Percentiles rank a stretch among this genome's conserved stretches.
Evolutionary conservation across 1,140 invertebrate species (phyloP).

Genomic region (Micrasema minimum): DNA sequence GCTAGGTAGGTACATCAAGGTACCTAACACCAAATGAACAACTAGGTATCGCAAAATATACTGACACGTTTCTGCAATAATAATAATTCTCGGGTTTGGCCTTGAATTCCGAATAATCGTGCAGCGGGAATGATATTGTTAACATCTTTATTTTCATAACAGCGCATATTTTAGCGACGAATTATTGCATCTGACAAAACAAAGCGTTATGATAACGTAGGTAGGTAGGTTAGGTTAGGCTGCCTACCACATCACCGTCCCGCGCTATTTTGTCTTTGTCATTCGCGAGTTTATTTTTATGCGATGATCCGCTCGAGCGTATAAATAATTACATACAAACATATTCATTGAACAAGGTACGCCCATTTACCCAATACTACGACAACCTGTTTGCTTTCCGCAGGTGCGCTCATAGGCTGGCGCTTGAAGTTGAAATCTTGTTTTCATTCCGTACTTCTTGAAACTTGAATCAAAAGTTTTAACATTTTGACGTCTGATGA

Average conservation of each 20-base stretch:
- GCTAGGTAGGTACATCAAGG: no score
- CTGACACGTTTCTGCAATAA: no score
- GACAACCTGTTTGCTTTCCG: slow-evolving; percentile 3
- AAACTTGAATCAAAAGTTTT: not conserved
- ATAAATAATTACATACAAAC: not conserved
- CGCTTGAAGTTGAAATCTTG: not conserved
- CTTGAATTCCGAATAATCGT: not conserved
- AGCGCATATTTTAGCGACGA: not conserved
- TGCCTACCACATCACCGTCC: not conserved
- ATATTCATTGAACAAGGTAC: slow-evolving; percentile 18
- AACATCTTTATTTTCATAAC: not conserved
- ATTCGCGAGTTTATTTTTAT: not conserved
- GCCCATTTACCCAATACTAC: not conserved
- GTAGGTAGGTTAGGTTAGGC: no score
- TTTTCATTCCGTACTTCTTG: not conserved
- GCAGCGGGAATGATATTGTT: no score
- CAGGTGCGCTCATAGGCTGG: slow-evolving; percentile 1
- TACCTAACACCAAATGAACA: no score
- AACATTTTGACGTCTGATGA: not conserved
- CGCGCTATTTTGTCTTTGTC: slow-evolving; percentile 1
- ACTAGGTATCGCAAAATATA: no score
- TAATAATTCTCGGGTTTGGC: not conserved
- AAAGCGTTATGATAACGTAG: not conserved
- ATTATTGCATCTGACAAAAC: not conserved
- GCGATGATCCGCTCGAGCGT: not conserved